Evolutionary conservation across 2,888 invertebrate species (phyloP).

Genomic region (Mimumesa dahlbomi): DNA sequence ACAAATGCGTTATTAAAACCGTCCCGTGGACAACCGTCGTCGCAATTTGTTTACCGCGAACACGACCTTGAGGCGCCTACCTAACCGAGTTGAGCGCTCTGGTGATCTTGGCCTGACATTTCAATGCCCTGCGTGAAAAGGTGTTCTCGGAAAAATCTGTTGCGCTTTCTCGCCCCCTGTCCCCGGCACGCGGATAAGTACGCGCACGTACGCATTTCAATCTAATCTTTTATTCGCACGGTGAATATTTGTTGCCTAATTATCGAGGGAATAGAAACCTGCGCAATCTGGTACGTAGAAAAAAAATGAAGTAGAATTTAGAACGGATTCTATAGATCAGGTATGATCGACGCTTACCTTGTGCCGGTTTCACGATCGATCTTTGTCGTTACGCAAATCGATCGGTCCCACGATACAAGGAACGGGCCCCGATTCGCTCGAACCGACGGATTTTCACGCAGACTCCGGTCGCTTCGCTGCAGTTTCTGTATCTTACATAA

Average conservation of each 20-base stretch:
- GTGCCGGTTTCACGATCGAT: conserved; percentile 33
- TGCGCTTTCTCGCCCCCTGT: no score
- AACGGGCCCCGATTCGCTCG: conserved; percentile 7
- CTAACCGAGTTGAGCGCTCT: conserved; percentile 47
- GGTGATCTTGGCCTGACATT: conserved; percentile 64
- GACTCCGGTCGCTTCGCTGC: no score
- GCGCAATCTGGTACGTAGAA: not conserved
- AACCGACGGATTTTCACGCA: not conserved
- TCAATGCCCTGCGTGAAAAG: conserved; percentile 38
- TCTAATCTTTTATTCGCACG: no score
- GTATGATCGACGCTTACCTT: conserved; percentile 27
- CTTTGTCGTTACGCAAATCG: conserved; percentile 30
- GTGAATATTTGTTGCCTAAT: conserved; percentile 13
- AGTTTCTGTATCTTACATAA: not conserved
- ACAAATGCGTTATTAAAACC: conserved; percentile 12
- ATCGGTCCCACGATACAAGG: conserved; percentile 29
- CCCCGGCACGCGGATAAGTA: no score
- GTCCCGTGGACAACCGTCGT: conserved; percentile 12
- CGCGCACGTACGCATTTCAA: no score
- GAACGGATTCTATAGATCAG: conserved; percentile 27
- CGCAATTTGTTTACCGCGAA: conserved; percentile 55
- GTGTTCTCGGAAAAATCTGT: conserved; percentile 42
- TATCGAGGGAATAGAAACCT: not conserved
- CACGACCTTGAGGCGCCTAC: conserved; percentile 60
- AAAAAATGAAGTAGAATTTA: conserved; percentile 27